Percentiles rank a stretch among this genome's conserved stretches.
Conservation (phyloP, 2,797 vertebrate genomes). For the Tokudaia tokunoshimensis region DNA sequence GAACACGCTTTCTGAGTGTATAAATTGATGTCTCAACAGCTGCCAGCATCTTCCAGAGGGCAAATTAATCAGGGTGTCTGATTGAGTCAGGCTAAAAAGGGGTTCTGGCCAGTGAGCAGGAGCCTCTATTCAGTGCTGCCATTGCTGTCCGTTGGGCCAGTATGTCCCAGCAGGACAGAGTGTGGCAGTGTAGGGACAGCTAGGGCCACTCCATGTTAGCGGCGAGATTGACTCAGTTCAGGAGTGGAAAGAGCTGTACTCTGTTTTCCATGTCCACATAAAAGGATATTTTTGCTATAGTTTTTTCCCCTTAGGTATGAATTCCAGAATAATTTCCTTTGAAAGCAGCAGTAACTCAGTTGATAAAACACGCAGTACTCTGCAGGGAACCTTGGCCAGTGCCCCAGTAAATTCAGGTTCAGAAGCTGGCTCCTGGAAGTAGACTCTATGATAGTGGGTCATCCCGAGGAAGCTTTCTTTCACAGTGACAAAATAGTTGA, state of each 20-base stretch:
- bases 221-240: rapidly evolving
- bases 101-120: neutral
- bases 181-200: neutral
- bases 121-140: neutral
- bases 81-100: neutral
- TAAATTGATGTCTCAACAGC: neutral
- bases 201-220: rapidly evolving
- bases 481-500: neutral
- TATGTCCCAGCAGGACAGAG: neutral
- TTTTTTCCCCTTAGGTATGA: no score
- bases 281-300: rapidly evolving
- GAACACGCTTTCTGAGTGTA: neutral
- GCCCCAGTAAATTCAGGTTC: neutral
- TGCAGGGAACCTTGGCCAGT: neutral
- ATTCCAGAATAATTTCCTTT: neutral
- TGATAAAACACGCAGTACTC: rapidly evolving
- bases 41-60: rapidly evolving
- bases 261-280: rapidly evolving
- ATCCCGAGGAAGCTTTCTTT: neutral
- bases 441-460: neutral
- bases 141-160: neutral
- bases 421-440: neutral
- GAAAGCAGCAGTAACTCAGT: neutral
- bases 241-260: rapidly evolving
- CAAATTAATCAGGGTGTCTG: neutral